Base-by-base conservation (phyloP, 2,797 vertebrate genomes). In the Tachyglossus aculeatus region DNA sequence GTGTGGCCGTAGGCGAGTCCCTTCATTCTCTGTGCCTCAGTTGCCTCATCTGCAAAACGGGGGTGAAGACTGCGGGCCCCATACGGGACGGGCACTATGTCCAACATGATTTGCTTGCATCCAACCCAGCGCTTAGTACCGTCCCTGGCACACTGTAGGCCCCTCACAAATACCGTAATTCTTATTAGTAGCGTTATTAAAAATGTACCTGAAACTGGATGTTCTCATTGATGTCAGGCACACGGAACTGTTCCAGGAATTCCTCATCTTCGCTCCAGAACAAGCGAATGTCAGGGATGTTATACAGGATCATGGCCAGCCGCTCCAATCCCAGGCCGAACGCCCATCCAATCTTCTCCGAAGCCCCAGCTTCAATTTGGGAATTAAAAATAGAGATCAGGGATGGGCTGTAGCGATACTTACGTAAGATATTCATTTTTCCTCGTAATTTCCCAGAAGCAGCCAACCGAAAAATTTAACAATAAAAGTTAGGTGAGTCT, bases 281-380 rank as follows among this genome's bases (percentile, higher is more conserved):
- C 19, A 98, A 90, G 4, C 98, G 93, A 89, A 99, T 99, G 80
- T 99, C 97, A 0, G 96, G 95, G 81, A 98, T 97, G 50, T 89
- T 15, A 0, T 95, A 98, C 24, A 98, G 93, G 55, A 97, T 92
- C 97, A 99, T 98, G 70, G 96, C 96, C 80, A 98, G 86, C 9
- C 96, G 90, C 89, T 99, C 97, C 86, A 99, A 89, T 11, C 98
- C 98, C 21, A 99, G 89, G 38, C 96, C 96, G 78, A 99, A 99
- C 0, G 97, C 98, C 97, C 97, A 98, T 74, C 97, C 97, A 6
- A 96, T 90, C 87, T 93, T 95, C 83, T 96, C 90, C 6, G 74
- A 88, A 1, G 94, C 96, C 13, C 97, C 96, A 44, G 96, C 96
- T 99, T 89, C 55, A 88, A 82, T 12, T 10, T 70, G 40, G 66